Conservation (phyloP, 2,113 vertebrate species). For the Entelurus aequoreus region DNA sequence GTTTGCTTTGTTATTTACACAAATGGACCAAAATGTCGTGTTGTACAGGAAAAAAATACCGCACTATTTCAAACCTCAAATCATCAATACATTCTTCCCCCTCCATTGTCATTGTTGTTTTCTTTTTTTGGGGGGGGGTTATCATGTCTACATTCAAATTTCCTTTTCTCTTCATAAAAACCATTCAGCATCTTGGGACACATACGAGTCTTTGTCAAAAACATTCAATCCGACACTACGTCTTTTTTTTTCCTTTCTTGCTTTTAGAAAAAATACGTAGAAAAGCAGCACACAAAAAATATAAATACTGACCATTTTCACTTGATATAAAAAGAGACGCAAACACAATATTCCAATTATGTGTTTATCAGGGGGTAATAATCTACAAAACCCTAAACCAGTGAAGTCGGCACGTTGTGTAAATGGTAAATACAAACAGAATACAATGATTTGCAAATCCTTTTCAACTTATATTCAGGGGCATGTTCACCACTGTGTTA, state of each 20-base stretch:
- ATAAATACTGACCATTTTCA: conserved; percentile 9
- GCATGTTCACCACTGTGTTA: too few species aligned
- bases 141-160: not conserved
- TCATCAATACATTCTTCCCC: conserved; percentile 32
- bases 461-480: too few species aligned
- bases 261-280: conserved; percentile 43
- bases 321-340: too few species aligned
- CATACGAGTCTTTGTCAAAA: not conserved
- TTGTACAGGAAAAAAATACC: too few species aligned
- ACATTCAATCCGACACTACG: not conserved
- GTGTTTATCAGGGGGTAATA: conserved; percentile 16
- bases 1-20: too few species aligned
- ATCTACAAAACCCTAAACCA: not conserved
- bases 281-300: conserved; percentile 35
- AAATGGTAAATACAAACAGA: too few species aligned
- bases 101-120: not conserved
- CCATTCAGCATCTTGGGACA: conserved; percentile 15
- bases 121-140: not conserved
- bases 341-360: conserved; percentile 6
- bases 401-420: too few species aligned
- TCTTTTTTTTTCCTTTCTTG: conserved; percentile 10
- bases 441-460: too few species aligned
- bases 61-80: too few species aligned
- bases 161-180: conserved; percentile 10
- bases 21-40: too few species aligned